phyloP scores from a whole-genome alignment of 2,113 vertebrate species.

The Athene noctua region DNA sequence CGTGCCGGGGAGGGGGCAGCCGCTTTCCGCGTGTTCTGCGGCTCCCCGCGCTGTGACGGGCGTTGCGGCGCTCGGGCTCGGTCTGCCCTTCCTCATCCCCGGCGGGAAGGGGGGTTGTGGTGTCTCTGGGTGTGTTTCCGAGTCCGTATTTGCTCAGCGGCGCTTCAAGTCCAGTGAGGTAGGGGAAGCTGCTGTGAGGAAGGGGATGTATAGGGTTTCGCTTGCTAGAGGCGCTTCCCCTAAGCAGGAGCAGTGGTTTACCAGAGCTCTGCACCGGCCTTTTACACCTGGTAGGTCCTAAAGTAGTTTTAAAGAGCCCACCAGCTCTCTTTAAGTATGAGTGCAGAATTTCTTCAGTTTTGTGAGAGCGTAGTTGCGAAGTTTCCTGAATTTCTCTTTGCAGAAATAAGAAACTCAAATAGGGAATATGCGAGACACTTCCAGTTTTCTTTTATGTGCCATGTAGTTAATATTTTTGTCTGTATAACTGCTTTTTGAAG shows the following conservation, averaged over 20 bases:
- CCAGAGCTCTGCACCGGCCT: background rate
- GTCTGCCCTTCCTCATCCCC: fast-evolving
- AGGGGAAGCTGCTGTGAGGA: background rate
- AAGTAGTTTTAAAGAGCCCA: background rate
- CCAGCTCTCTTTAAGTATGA: fast-evolving
- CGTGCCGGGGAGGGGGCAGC: background rate
- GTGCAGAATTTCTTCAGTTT: background rate
- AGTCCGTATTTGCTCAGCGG: fast-evolving
- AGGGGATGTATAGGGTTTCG: fast-evolving
- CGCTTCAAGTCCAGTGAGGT: background rate
- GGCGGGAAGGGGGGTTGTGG: fast-evolving
- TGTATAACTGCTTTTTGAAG: background rate
- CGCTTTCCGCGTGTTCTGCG: too few species aligned
- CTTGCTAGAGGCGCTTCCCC: background rate
- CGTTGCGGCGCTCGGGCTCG: fast-evolving
- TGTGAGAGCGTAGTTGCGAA: background rate
- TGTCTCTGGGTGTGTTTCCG: background rate
- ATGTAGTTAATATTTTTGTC: background rate
- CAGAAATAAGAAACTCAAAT: background rate
- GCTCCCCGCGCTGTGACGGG: too few species aligned
- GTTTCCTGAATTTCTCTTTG: background rate
- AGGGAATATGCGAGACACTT: background rate
- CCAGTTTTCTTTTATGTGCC: background rate
- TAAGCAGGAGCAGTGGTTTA: background rate
- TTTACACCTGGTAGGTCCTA: fast-evolving